A percentile compares a stretch with the other conserved stretches of the same genome.
These are phyloP conservation scores for Anagyrus pseudococci DNA, from an alignment of 2,888 invertebrate species.

Conservation along the genomic window DNA sequence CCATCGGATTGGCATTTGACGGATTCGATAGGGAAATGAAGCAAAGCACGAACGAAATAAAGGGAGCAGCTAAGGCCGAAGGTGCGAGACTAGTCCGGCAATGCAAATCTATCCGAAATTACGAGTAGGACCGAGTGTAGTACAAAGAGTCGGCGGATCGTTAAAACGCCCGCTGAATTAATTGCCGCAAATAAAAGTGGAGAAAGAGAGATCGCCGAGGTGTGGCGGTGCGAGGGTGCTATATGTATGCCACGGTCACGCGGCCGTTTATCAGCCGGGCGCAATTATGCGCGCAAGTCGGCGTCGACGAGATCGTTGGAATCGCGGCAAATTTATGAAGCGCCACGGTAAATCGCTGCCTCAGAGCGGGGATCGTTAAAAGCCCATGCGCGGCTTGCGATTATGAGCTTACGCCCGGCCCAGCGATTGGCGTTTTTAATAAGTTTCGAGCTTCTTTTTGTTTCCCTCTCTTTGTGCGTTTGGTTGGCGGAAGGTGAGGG, in stretches of 20 bases:
- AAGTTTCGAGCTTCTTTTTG: no score
- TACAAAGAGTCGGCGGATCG: neutral
- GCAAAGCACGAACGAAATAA: neutral
- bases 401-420: no score
- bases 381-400: no score
- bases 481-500: no score
- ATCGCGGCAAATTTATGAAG: no score
- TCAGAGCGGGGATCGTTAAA: no score
- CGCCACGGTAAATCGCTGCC: no score
- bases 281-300: slow-evolving; percentile 10
- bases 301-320: slow-evolving; percentile 7
- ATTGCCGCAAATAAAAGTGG: slow-evolving; percentile 11
- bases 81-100: neutral
- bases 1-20: slow-evolving; percentile 13
- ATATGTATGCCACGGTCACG: neutral
- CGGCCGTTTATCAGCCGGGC: slow-evolving; percentile 18
- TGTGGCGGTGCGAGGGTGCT: no score
- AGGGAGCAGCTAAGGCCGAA: neutral
- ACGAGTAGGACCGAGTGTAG: neutral
- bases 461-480: no score
- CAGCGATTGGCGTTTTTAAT: no score
- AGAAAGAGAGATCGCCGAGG: no score
- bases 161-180: slow-evolving; percentile 28
- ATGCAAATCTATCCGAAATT: slow-evolving; percentile 19
- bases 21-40: slow-evolving; percentile 12